Percentiles rank a stretch among this genome's conserved stretches.
Conservation (phyloP, 2,888 invertebrate genomes). For the Cosmorhoe ocellata region DNA sequence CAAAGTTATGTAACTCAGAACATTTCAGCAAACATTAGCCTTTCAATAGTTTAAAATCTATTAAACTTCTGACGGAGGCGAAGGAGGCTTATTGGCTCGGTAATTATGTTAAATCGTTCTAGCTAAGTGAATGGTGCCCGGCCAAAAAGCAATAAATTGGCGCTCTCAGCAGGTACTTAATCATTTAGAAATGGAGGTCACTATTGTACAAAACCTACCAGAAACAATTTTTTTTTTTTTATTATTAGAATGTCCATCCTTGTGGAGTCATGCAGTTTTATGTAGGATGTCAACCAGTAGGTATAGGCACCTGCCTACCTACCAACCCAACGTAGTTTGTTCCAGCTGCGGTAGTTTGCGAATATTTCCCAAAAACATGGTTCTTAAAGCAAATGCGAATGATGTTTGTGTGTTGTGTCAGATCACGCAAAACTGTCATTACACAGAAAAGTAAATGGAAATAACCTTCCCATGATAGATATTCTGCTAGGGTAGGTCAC, state of each 20-base stretch:
- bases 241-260: too few species aligned
- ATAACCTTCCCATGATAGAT: not conserved
- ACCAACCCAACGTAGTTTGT: too few species aligned
- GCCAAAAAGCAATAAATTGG: constrained; percentile 15
- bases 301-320: too few species aligned
- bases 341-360: too few species aligned
- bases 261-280: too few species aligned
- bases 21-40: not conserved
- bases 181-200: constrained; percentile 1
- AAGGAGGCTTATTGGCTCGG: constrained; percentile 10
- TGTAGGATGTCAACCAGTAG: too few species aligned
- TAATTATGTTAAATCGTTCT: constrained; percentile 26
- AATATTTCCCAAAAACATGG: too few species aligned
- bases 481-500: not conserved
- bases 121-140: constrained; percentile 10
- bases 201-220: not conserved
- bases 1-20: not conserved
- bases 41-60: constrained; percentile 1
- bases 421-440: constrained; percentile 22
- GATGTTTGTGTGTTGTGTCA: constrained; percentile 7
- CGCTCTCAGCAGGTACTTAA: constrained; percentile 5
- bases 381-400: too few species aligned
- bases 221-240: too few species aligned
- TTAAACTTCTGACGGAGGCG: constrained; percentile 11
- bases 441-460: constrained; percentile 1